phyloP scores from a whole-genome alignment of 2,797 vertebrate species.

The Menidia menidia region DNA sequence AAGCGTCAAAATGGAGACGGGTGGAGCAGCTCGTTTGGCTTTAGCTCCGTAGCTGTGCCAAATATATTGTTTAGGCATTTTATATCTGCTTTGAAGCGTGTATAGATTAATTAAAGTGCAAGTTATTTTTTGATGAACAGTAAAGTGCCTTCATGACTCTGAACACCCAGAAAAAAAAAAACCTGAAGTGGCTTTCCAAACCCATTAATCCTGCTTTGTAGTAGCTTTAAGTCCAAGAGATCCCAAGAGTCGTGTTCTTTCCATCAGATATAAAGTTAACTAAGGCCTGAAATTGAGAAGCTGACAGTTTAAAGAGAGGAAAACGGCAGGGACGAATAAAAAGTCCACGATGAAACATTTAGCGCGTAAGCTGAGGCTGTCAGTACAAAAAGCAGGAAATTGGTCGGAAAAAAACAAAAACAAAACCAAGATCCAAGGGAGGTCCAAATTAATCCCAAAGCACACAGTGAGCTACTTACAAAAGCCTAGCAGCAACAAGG shows the following conservation, averaged over 20 bases:
- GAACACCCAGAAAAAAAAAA: not conserved
- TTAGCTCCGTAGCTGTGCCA: not conserved
- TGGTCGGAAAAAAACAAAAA: not conserved
- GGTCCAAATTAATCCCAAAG: slow-evolving; percentile 22
- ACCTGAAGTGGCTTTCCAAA: not conserved
- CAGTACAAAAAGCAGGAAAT: no score
- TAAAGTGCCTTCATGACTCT: not conserved
- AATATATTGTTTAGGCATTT: not conserved
- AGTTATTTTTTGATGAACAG: not conserved
- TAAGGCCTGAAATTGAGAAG: not conserved
- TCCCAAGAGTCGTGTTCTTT: not conserved
- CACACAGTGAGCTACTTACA: not conserved
- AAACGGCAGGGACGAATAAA: not conserved
- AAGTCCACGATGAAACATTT: not conserved
- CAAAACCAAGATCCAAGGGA: slow-evolving; percentile 2
- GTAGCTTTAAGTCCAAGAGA: not conserved
- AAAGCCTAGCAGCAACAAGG: slow-evolving; percentile 21
- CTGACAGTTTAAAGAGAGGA: not conserved
- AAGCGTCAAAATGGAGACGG: not conserved
- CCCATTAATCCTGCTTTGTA: not conserved
- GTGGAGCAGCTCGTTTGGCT: not conserved
- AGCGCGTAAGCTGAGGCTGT: not conserved
- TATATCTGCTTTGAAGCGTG: not conserved
- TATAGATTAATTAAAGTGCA: no score
- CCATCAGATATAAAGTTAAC: not conserved